These are phyloP conservation scores for Remorina albescens DNA, from an alignment of 2,797 vertebrate genomes.

Conservation along the genomic window DNA sequence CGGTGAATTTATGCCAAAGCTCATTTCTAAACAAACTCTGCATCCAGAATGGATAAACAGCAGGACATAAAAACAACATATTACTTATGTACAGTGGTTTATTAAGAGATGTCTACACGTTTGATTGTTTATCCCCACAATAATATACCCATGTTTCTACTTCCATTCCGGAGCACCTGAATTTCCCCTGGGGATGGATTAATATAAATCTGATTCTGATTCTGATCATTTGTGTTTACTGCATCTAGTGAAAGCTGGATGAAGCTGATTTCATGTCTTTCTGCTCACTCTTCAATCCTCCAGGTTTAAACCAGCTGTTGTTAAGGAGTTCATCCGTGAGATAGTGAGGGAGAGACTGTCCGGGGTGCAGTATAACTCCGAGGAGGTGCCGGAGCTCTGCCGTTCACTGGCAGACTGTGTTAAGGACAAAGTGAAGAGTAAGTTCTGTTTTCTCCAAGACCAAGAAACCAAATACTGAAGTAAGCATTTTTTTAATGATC, in stretches of 20 bases:
- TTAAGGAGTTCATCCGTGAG: slow-evolving; percentile 89
- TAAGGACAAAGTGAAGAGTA: slow-evolving; percentile 92
- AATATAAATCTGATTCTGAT: no score
- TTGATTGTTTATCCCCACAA: no score
- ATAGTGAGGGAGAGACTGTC: slow-evolving; percentile 89
- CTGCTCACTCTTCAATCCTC: not conserved
- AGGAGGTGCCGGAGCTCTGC: slow-evolving; percentile 85
- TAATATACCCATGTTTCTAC: no score
- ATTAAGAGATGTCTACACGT: not conserved
- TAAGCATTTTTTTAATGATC: no score
- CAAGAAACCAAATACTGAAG: no score
- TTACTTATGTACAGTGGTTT: no score
- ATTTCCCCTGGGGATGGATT: no score
- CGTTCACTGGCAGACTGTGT: slow-evolving; percentile 88
- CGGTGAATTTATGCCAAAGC: no score
- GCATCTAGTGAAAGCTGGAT: not conserved
- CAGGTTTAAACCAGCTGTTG: slow-evolving; percentile 90
- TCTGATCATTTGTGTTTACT: not conserved
- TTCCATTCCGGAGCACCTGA: no score
- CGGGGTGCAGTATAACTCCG: slow-evolving; percentile 84
- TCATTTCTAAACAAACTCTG: no score
- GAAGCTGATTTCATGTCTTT: not conserved
- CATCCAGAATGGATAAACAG: no score
- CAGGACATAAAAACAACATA: no score
- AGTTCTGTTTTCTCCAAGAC: not conserved